Base-by-base conservation (phyloP, 2,113 vertebrate genomes). In the Hypomesus transpacificus region DNA sequence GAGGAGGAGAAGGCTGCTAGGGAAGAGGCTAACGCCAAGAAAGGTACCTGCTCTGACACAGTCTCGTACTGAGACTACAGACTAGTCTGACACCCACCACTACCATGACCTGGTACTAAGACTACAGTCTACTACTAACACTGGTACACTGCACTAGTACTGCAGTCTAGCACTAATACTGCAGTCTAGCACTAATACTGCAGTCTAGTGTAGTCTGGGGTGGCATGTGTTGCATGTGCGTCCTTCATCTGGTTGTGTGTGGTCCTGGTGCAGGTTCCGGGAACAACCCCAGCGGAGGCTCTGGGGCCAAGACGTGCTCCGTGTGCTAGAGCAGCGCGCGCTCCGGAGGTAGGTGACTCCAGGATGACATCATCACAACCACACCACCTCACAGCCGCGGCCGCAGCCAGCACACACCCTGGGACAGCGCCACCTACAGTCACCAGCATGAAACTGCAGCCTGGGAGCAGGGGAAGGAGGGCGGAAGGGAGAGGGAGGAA, bases 1-100 rank as follows among this genome's bases (percentile, higher is more conserved):
- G 94, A 96, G 68, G 95, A 96, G 1, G 86, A 89, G 77, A 92
- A 92, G 74, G 92, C 93, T 69, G 87, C 93, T 2, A 88, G 88
- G 50, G 89, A 92, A 11, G 90, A 89, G 13, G 88, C 74, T 14
- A n/a, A 54, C 7, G 84, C 76, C 51, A 81, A 31, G 46, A 92
- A 90, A 94, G 94, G 96, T 97, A 53, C 67, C 84, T 7, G 14
- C 2, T 66, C 46, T 14, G 24, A 3, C 11, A 66, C 16, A 66
- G 51, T 52, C n/a, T 24, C 24, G 21, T 18, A 21, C 24, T n/a
- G n/a, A 26, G 59, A 26, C 21, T 26, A 26, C 24, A 26, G 24
- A 26, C n/a, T n/a, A n/a, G 22, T 28, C 22, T 46, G 7, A 46
- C 39, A 46, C 31, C 5, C 39, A 46, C 39, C 9, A 46, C 9